These are phyloP conservation scores for Zhuqinia jingwanae DNA, from an alignment of 2,888 invertebrate genomes.

Conservation along the genomic window DNA sequence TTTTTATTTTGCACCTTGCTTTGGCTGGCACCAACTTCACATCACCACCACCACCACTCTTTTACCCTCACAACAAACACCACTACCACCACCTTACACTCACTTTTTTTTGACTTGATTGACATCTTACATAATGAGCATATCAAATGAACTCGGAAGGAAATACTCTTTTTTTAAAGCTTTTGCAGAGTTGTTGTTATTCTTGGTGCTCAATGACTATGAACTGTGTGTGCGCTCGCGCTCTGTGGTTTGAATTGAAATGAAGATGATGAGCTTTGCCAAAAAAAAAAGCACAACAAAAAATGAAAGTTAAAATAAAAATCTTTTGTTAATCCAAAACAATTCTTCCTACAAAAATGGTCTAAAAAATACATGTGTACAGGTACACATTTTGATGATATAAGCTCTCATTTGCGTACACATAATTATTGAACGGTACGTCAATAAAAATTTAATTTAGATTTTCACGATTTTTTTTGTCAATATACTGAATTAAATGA, in stretches of 20 bases:
- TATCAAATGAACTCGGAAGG: constrained; percentile 12
- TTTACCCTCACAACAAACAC: not conserved
- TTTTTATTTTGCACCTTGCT: too few relatives aligned
- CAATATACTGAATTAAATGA: too few relatives aligned
- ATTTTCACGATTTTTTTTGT: too few relatives aligned
- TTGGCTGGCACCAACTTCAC: not conserved
- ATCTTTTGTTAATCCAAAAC: not conserved
- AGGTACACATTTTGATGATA: too few relatives aligned
- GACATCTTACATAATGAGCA: not conserved
- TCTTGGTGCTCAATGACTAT: not conserved
- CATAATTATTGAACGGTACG: too few relatives aligned
- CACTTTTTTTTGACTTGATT: not conserved
- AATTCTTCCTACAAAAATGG: not conserved
- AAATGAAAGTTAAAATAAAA: too few relatives aligned
- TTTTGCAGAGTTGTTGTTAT: not conserved
- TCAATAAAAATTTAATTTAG: too few relatives aligned
- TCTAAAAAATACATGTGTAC: not conserved
- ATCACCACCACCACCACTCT: not conserved
- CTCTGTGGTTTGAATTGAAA: too few relatives aligned
- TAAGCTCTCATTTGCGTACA: too few relatives aligned
- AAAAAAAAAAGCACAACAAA: not conserved
- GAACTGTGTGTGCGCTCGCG: not conserved
- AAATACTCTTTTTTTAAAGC: not conserved
- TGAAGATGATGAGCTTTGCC: constrained; percentile 4
- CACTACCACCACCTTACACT: not conserved